Evolutionary conservation across 2,113 vertebrate species (phyloP), one percentile per base, ranked within the genome.

Genomic region (Sclerurus mexicanus): DNA sequence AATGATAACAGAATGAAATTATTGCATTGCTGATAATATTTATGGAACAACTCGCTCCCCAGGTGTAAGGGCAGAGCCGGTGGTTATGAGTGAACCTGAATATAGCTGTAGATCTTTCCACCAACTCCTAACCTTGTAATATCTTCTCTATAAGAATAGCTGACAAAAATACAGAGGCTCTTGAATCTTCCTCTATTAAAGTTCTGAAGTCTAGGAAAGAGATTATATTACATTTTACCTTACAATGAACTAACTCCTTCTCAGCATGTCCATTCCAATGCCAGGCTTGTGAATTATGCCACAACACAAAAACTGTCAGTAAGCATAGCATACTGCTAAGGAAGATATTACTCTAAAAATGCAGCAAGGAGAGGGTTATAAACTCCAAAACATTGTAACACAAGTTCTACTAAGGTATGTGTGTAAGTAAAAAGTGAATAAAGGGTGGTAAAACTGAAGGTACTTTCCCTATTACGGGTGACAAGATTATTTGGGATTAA

Each of bases 401-500:
- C 39, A 68, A 74, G 56, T 89, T 90, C 53, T 74, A 66, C 80
- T 66, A 71, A 80, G 37, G 52, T 78, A 85, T 7, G 15, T 42
- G 71, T 23, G 53, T 14, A 87, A 91, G 79, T 42, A 77, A 89
- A 86, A 90, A 93, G 14, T 69, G 39, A 97, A 90, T 88, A 89
- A 90, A 92, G 56, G 66, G 67, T 91, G 66, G 80, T 62, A 84
- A 92, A 89, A 85, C 40, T 91, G 87, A 93, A 97, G 87, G 64
- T 80, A 84, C 92, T 96, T 95, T 92, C 92, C 67, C 85, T 94
- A 4, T 94, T 97, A 58, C 95, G 93, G 87, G 97, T 96, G 97
- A 97, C 73, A 68, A 96, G 92, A 91, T 81, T 96, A 97, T 96
- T 97, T 96, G 94, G 96, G 95, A 98, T 97, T 97, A 95, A 97